Conservation (phyloP, 2,888 invertebrate species). For the Drosophila hamatofila region DNA sequence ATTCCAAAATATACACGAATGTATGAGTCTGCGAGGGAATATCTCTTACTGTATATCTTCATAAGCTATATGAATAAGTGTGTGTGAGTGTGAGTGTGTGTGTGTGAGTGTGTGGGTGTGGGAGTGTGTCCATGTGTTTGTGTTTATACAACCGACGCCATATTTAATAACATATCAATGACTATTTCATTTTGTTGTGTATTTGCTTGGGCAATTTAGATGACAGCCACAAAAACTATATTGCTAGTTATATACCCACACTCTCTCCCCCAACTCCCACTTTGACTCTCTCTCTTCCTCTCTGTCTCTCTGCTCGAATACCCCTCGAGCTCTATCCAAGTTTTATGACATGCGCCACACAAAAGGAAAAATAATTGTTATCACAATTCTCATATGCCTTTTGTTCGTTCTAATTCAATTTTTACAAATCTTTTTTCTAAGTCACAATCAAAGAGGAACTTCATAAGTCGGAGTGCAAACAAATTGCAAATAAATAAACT, state of each 20-base stretch:
- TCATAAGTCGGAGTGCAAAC: neutral
- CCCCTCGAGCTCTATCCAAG: neutral
- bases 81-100: constrained; percentile 16
- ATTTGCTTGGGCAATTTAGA: constrained; percentile 48
- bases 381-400: constrained; percentile 31
- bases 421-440: neutral
- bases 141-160: constrained; percentile 66
- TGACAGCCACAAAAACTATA: constrained; percentile 37
- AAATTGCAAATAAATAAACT: too few species aligned
- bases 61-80: constrained; percentile 27
- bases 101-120: constrained; percentile 16
- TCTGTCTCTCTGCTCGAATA: neutral
- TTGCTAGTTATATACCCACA: neutral
- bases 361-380: constrained; percentile 27
- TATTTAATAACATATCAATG: constrained; percentile 76
- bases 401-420: constrained; percentile 8
- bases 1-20: constrained; percentile 14
- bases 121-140: constrained; percentile 18
- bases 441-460: neutral
- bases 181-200: constrained; percentile 63
- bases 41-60: constrained; percentile 48
- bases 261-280: neutral
- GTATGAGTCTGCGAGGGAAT: constrained; percentile 40
- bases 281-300: neutral
- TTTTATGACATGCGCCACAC: constrained; percentile 23